A percentile compares a stretch with the other conserved stretches of the same genome.
Conservation (phyloP, 2,888 invertebrate species). For the Tetanocera ferruginea region DNA sequence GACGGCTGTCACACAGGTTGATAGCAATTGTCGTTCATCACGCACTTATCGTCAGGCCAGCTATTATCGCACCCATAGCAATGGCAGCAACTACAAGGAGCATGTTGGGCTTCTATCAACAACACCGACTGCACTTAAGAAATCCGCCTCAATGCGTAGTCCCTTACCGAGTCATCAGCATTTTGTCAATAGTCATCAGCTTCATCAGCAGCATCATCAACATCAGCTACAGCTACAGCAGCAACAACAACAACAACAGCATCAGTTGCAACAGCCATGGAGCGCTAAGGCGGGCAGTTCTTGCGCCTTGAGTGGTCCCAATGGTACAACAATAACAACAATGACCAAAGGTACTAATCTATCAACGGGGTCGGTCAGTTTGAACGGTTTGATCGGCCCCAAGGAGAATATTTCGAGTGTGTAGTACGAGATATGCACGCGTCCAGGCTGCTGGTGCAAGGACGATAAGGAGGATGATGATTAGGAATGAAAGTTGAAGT, state of each 20-base stretch:
- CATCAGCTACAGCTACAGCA: background rate
- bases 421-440: constrained; percentile 50
- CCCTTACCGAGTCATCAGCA: constrained; percentile 52
- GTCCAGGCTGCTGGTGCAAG: constrained; percentile 45
- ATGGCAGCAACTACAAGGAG: constrained; percentile 54
- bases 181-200: constrained; percentile 22
- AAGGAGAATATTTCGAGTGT: constrained; percentile 48
- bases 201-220: constrained; percentile 11
- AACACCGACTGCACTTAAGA: constrained; percentile 54
- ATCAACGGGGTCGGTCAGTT: constrained; percentile 5
- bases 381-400: constrained; percentile 36
- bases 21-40: constrained; percentile 61
- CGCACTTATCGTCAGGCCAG: constrained; percentile 64
- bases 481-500: background rate
- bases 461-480: background rate
- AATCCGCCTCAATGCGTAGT: constrained; percentile 55
- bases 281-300: constrained; percentile 36
- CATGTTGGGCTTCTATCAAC: constrained; percentile 61
- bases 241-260: constrained; percentile 11
- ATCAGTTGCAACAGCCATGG: background rate
- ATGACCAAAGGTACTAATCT: constrained; percentile 37
- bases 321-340: constrained; percentile 40
- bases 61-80: constrained; percentile 62
- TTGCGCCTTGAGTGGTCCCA: constrained; percentile 27
- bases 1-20: constrained; percentile 69